These are phyloP conservation scores for Burhinus bistriatus DNA, from an alignment of 2,113 vertebrate species.

Conservation along the genomic window DNA sequence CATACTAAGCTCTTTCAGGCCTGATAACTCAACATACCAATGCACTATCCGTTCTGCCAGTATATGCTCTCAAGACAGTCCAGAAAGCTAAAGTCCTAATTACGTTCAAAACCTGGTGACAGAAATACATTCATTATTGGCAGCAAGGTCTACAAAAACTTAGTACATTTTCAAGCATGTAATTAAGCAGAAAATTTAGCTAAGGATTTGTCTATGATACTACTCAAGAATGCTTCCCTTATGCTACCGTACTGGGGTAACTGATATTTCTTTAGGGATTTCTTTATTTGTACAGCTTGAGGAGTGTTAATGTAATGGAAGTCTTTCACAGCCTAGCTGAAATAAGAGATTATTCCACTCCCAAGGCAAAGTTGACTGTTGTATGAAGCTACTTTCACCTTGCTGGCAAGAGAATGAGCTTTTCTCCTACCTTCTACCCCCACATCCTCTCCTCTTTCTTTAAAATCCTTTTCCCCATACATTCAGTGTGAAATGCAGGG, in stretches of 20 bases:
- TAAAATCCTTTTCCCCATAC: not conserved
- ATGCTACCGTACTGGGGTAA: not conserved
- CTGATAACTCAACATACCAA: not conserved
- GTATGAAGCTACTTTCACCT: not conserved
- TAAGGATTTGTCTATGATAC: not conserved
- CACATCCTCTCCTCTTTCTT: not conserved
- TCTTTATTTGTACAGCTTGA: constrained; percentile 28
- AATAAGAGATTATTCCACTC: not conserved
- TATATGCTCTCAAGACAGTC: not conserved
- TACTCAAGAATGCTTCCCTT: not conserved
- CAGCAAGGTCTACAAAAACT: not conserved
- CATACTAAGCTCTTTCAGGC: not conserved
- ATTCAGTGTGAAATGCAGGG: not conserved
- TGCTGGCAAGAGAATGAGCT: not conserved
- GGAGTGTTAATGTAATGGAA: not conserved
- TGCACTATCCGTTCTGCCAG: not conserved
- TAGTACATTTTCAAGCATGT: not conserved
- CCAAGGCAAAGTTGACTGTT: not conserved
- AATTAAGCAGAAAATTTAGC: not conserved
- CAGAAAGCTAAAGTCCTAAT: not conserved
- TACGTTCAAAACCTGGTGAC: not conserved
- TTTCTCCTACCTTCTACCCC: not conserved
- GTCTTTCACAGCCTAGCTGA: not conserved
- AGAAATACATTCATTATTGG: not conserved
- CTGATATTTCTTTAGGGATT: constrained; percentile 23